Base-by-base conservation (phyloP, 2,113 vertebrate species). In the Oreochromis niloticus region DNA sequence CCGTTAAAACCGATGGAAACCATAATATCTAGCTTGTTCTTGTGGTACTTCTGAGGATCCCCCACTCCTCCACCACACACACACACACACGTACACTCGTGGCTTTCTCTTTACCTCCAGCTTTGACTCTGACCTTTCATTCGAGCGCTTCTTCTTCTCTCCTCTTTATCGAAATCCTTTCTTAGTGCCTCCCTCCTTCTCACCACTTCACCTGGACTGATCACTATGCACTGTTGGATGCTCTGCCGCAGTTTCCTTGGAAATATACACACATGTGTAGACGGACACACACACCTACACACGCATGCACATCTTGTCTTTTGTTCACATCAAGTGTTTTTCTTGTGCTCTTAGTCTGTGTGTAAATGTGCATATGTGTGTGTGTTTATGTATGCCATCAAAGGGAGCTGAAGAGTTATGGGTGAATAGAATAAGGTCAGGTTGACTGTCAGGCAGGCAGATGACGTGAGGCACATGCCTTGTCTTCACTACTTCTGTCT, bases 101-200 rank as follows among this genome's bases (percentile, higher is more conserved):
- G 14, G 36, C 36, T 56, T 19, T 27, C 6, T 81, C 68, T 32
- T 85, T 78, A 80, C 86, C 87, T 85, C 27, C 75, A 63, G 66
- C 63, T 87, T 81, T 91, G 7, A 32, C 83, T 86, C 59, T 93
- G 92, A 93, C 93, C 90, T 95, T 94, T 94, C 71, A 93, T 88
- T 89, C 34, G 87, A 90, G 73, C 68, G 22, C 82, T 90, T 80
- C 39, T 88, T 71, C 82, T 63, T 36, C 84, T 82, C 63, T 89
- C 80, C 61, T 87, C 50, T 85, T 90, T 86, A 89, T 90, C 36
- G 30, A 87, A 87, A 86, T 91, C 84, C 86, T 89, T 90, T 89
- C 88, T 88, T n/a, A 34, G 57, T 88, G 17, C 68, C 57, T 68
- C 84, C 71, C 89, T 91, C 87, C 87, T 91, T 89, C 85, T 89